Conservation (phyloP, 2,113 vertebrate genomes). For the Siniperca chuatsi region DNA sequence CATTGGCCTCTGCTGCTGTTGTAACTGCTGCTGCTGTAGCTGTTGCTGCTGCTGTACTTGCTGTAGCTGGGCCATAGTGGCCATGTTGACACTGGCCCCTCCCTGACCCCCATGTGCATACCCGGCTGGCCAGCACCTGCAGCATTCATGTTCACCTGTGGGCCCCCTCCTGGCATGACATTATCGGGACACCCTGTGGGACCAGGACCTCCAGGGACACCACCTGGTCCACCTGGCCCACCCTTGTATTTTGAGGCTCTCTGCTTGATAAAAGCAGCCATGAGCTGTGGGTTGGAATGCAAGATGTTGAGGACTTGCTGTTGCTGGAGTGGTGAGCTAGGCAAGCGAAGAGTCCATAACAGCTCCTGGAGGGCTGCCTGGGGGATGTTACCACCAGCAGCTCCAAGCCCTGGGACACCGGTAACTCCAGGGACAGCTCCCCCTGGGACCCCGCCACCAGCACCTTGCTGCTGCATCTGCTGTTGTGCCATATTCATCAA, state of each 20-base stretch:
- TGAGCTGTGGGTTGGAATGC: slow-evolving; percentile 95
- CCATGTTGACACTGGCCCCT: slow-evolving; percentile 75
- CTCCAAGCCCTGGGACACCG: slow-evolving; percentile 50
- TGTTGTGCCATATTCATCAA: too few relatives aligned
- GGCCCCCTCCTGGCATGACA: slow-evolving; percentile 77
- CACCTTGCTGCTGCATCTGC: slow-evolving; percentile 3
- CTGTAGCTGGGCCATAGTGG: slow-evolving; percentile 81
- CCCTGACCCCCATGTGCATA: slow-evolving; percentile 87
- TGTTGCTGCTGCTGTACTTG: slow-evolving; percentile 86
- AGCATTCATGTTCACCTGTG: slow-evolving; percentile 87
- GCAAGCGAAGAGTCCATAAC: slow-evolving; percentile 81
- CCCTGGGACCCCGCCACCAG: slow-evolving; percentile 52
- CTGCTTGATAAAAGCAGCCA: slow-evolving; percentile 98
- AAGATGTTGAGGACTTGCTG: slow-evolving; percentile 89
- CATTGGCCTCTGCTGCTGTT: slow-evolving; percentile 87
- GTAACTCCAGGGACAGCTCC: slow-evolving; percentile 46
- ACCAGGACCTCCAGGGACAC: slow-evolving; percentile 83
- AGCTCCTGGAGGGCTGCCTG: slow-evolving; percentile 88
- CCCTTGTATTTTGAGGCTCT: slow-evolving; percentile 92
- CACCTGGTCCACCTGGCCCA: slow-evolving; percentile 63
- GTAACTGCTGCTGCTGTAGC: slow-evolving; percentile 85
- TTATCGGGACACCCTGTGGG: slow-evolving; percentile 77
- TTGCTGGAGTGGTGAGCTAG: slow-evolving; percentile 82
- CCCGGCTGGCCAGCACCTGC: slow-evolving; percentile 84
- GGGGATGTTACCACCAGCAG: slow-evolving; percentile 81